phyloP scores from a whole-genome alignment of 1,140 invertebrate species.

The Teleopsis dalmanni region DNA sequence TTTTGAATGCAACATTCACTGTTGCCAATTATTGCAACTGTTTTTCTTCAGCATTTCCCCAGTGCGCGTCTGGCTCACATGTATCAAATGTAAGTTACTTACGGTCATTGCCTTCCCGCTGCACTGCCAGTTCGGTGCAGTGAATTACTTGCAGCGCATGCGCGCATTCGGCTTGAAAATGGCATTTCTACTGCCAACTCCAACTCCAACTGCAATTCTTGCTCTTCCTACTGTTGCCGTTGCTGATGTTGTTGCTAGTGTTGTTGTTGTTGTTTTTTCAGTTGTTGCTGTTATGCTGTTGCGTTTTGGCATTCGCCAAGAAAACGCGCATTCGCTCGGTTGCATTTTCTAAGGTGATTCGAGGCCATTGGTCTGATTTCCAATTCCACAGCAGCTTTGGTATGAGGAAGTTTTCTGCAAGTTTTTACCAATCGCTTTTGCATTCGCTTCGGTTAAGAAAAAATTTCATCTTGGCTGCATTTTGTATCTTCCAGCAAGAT shows the following conservation, averaged over 20 bases:
- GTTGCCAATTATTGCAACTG: too few species aligned
- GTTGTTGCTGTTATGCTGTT: not conserved
- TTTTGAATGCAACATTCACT: too few species aligned
- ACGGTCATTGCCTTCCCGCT: slow-evolving; percentile 40
- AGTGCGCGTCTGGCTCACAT: too few species aligned
- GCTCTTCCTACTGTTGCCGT: not conserved
- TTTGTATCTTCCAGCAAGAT: too few species aligned
- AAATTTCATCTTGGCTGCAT: too few species aligned
- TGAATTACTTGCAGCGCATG: slow-evolving; percentile 19
- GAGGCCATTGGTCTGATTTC: slow-evolving; percentile 32
- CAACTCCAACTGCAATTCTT: not conserved
- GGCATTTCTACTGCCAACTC: slow-evolving; percentile 5
- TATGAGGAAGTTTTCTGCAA: slow-evolving; percentile 6
- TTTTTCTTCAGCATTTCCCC: too few species aligned
- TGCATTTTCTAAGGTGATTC: slow-evolving; percentile 18
- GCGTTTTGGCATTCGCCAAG: not conserved
- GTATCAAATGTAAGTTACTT: slow-evolving; percentile 46
- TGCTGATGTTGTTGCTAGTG: not conserved
- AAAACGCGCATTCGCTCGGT: not conserved
- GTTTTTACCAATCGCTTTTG: too few species aligned
- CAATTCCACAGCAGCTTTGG: slow-evolving; percentile 9
- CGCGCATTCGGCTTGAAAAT: slow-evolving; percentile 14
- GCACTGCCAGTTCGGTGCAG: too few species aligned
- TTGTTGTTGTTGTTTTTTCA: not conserved
- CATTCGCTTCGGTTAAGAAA: too few species aligned